Percentiles rank a stretch among this genome's conserved stretches.
These are phyloP conservation scores for Phengaris alcon DNA, from an alignment of 2,888 invertebrate species.

Conservation along the genomic window DNA sequence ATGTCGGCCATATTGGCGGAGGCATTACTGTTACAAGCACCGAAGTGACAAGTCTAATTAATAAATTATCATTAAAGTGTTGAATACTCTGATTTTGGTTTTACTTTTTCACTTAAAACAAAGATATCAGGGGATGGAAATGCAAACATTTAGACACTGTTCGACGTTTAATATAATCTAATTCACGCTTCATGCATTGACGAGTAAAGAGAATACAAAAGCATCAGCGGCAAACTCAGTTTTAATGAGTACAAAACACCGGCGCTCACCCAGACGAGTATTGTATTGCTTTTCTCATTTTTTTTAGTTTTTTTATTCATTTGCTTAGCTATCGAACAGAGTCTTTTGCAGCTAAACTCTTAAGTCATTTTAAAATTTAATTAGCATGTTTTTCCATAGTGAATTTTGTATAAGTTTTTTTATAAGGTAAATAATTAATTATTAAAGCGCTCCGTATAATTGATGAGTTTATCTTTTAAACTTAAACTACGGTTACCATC, in stretches of 20 bases:
- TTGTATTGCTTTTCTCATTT: neutral
- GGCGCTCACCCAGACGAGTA: neutral
- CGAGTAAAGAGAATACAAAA: neutral
- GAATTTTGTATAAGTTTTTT: neutral
- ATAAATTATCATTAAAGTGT: no score
- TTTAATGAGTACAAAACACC: constrained; percentile 21
- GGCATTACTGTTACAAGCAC: no score
- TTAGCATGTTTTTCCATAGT: neutral
- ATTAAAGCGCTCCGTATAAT: neutral
- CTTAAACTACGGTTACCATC: neutral
- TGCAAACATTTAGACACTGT: neutral
- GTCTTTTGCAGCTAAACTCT: neutral
- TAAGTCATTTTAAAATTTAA: neutral
- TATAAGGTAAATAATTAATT: neutral
- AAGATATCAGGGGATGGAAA: neutral
- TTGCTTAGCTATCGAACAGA: neutral
- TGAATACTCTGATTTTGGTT: no score
- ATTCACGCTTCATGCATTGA: neutral
- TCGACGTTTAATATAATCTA: neutral
- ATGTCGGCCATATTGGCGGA: no score
- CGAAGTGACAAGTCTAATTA: no score
- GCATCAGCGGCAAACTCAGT: constrained; percentile 7
- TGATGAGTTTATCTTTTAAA: constrained; percentile 8
- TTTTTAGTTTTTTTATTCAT: constrained; percentile 13
- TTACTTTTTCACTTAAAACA: no score